Evolutionary conservation across 2,888 invertebrate species (phyloP), one percentile per base, ranked within the genome.

Genomic region (Drosophila prolongata): DNA sequence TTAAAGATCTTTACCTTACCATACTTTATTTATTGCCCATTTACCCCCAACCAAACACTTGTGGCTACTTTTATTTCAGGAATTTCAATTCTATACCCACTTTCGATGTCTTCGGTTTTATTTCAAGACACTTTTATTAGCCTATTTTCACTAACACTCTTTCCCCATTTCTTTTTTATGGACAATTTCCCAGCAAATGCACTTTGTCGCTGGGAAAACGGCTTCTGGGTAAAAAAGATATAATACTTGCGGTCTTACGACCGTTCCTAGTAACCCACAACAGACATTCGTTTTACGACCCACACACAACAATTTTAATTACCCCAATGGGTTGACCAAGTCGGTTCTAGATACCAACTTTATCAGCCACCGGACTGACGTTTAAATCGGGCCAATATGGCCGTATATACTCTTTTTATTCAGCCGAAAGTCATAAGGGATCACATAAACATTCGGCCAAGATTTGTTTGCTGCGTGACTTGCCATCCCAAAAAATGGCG

Each of bases 241-340:
- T 69, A 69, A 40, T 35, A 64, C 64, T 64, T 40, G 38, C 37
- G 38, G 46, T 38, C 61, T 53, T 52, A 65, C 65, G 65, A 53
- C 53, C 43, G 50, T 79, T 70, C 61, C 49, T 61, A 67, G 76
- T 78, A 77, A 74, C 69, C 68, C 74, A 56, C 49, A 60, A 67
- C 60, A 40, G 55, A 38, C 43, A 68, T 49, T 59, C 52, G 9
- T 16, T 79, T 81, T 75, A 80, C 49, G 79, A 77, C 43, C 70
- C 64, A 68, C 80, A 76, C 35, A 76, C 68, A 72, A 57, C 62
- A 66, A 60, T 42, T 71, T 77, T 78, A 79, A 78, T 78, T 78
- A 59, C 66, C 55, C 40, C 61, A 57, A 62, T 54, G 49, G 54
- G 54, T 49, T 73, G 72, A 59, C 60, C 68, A 59, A 27, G n/a